phyloP scores from a whole-genome alignment of 1,140 invertebrate species.

The Melitaea cinxia region DNA sequence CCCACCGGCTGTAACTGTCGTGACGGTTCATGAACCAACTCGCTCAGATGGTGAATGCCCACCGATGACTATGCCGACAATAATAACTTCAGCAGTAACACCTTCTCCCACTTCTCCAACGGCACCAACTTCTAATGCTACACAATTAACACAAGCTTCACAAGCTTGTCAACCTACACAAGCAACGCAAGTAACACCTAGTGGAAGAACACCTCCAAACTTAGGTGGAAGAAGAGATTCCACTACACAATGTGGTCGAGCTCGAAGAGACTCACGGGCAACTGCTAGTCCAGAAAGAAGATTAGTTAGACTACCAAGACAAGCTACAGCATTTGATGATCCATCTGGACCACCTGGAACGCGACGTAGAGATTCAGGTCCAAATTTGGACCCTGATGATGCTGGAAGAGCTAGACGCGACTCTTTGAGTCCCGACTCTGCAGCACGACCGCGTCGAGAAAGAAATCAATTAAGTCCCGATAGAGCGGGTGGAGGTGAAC shows the following conservation, averaged over 20 bases:
- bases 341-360: conserved; percentile 87
- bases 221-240: conserved; percentile 88
- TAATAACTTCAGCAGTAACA: conserved; percentile 90
- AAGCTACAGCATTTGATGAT: conserved; percentile 94
- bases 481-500: conserved; percentile 86
- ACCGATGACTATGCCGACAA: conserved; percentile 88
- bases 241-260: conserved; percentile 89
- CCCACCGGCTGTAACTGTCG: conserved; percentile 77
- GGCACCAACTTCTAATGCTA: conserved; percentile 55
- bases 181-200: conserved; percentile 80
- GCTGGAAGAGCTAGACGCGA: conserved; percentile 89
- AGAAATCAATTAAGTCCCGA: conserved; percentile 91
- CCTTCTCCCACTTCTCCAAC: conserved; percentile 89
- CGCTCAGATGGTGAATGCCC: conserved; percentile 83
- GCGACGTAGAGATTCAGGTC: conserved; percentile 86
- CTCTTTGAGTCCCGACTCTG: conserved; percentile 93
- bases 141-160: conserved; percentile 52
- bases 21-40: conserved; percentile 73
- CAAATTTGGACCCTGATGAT: conserved; percentile 90
- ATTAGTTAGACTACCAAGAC: conserved; percentile 88
- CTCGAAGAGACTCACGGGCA: conserved; percentile 86
- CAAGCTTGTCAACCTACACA: conserved; percentile 59
- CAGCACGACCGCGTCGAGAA: conserved; percentile 86
- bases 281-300: conserved; percentile 88
- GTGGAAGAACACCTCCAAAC: conserved; percentile 81